Evolutionary conservation across 2,888 invertebrate species (phyloP), one percentile per base, ranked within the genome.

Genomic region (Lasioglossum malachurum): DNA sequence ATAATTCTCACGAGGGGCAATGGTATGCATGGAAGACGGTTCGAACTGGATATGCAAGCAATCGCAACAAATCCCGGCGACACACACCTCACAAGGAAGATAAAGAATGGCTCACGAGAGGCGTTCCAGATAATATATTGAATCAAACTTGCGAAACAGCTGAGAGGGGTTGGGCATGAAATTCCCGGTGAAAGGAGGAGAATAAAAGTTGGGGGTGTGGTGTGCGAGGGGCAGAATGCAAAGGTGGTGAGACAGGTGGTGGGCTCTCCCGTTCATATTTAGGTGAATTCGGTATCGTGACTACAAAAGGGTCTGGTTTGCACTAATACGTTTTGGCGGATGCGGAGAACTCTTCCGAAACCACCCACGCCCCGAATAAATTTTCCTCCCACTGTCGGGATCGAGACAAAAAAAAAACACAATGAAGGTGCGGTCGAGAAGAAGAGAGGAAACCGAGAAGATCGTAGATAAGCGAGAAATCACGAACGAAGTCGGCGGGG

Each of bases 281-380:
- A 49, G 57, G 41, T 71, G 60, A 8, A 73, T 82, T 82, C 64
- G 74, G 67, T 49, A 49, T 46, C 60, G 38, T 10, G 4, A 2
- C 46, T 53, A 83, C 83, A 79, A 88, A 85, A 75, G 79, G 46
- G 69, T 41, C 69, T 14, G 69, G 41, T 35, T 41, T 35, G 38
- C 49, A 12, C 67, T 53, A 44, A 44, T 69, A 74, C 60, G 64
- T 64, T 73, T 38, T 73, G 83, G 46, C 31, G 67, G 57, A 35
- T 75, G 57, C 35, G 44, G 60, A 78, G 83, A 84, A 83, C 75
- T 83, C 80, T 73, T 23, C 67, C 38, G n/a, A 80, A 31, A n/a
- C 75, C 49, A 75, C 78, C 75, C 64, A 83, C 35, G 64, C 10
- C 10, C 67, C 60, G 76, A 83, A 88, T 87, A 85, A 87, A 89